phyloP scores from a whole-genome alignment of 1,140 invertebrate genomes.

The Drosophila melanogaster region DNA sequence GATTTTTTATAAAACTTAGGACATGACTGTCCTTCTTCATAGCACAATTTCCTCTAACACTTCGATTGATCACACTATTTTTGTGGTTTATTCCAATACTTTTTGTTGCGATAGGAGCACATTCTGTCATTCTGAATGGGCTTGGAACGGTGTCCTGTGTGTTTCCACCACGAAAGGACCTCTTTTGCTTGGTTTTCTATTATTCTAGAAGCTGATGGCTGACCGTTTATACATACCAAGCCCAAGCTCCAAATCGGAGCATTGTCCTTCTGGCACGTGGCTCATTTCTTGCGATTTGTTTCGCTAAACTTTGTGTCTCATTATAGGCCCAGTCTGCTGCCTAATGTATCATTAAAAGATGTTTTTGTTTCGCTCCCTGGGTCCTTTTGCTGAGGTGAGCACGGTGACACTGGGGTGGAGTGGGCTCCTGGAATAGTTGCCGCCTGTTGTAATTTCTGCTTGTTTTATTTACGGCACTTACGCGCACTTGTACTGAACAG shows the following conservation, averaged over 20 bases:
- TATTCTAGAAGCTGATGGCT: background rate
- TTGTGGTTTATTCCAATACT: background rate
- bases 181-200: background rate
- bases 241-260: background rate
- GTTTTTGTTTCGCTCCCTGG: slow-evolving; percentile 33
- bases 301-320: slow-evolving; percentile 57
- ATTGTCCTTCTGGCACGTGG: slow-evolving; percentile 30
- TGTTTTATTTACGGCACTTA: slow-evolving; percentile 78
- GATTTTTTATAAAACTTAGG: background rate
- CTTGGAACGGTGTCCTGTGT: background rate
- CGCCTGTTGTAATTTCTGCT: slow-evolving; percentile 68
- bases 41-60: too few species aligned
- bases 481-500: slow-evolving; percentile 54
- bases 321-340: slow-evolving; percentile 35
- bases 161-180: background rate
- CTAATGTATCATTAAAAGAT: slow-evolving; percentile 71
- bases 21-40: too few species aligned
- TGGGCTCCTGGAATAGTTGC: slow-evolving; percentile 28
- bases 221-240: too few species aligned
- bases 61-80: too few species aligned
- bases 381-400: background rate
- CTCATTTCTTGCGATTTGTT: slow-evolving; percentile 39
- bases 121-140: slow-evolving; percentile 50
- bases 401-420: background rate
- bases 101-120: background rate